phyloP scores from a whole-genome alignment of 2,797 vertebrate species.

The Crenichthys baileyi region DNA sequence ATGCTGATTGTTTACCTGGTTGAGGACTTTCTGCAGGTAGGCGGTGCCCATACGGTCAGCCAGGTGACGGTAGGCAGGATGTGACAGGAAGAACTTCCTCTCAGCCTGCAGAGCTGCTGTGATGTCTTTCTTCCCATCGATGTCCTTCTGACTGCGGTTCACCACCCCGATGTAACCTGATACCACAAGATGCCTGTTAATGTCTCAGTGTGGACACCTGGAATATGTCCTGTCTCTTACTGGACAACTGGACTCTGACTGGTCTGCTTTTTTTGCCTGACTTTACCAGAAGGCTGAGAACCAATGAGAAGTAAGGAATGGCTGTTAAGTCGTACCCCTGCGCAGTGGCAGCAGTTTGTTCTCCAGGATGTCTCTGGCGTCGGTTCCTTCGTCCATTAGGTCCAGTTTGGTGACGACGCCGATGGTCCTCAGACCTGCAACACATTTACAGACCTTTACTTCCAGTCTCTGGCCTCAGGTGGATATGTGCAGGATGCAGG shows the following conservation, averaged over 20 bases:
- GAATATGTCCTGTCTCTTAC: background rate
- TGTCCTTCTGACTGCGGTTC: conserved; percentile 97
- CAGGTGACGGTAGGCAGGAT: conserved; percentile 91
- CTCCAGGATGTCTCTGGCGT: conserved; percentile 90
- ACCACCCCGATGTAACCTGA: conserved; percentile 95
- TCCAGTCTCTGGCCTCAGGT: background rate
- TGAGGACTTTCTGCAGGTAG: conserved; percentile 90
- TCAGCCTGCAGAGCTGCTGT: conserved; percentile 89
- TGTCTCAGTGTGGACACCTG: background rate
- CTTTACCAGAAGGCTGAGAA: background rate
- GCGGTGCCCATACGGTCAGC: conserved; percentile 97
- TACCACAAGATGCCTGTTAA: background rate
- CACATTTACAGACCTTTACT: background rate
- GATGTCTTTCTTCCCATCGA: conserved; percentile 95
- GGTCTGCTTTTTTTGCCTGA: background rate
- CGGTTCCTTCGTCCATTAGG: conserved; percentile 95
- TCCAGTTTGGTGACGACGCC: conserved; percentile 96
- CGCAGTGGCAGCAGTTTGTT: conserved; percentile 85
- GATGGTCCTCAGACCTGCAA: conserved; percentile 88
- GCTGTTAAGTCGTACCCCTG: conserved; percentile 62
- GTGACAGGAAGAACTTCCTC: conserved; percentile 94
- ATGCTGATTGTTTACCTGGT: conserved; percentile 81
- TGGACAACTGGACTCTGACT: background rate
- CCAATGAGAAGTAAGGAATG: conserved; percentile 1
- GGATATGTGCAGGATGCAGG: background rate